Base-by-base conservation (phyloP, 1,140 invertebrate species). In the Mercenaria mercenaria region DNA sequence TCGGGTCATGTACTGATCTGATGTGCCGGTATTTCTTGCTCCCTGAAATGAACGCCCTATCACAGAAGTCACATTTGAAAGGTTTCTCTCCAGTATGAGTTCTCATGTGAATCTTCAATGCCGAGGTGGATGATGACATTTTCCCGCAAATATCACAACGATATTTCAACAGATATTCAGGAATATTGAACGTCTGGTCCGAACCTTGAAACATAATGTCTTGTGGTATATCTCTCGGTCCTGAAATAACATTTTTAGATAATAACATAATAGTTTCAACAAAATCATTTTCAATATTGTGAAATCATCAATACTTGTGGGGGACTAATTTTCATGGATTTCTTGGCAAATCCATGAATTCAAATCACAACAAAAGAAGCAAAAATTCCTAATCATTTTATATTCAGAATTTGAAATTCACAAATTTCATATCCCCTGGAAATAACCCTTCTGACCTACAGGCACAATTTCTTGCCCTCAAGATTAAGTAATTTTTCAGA, bases 81-180 rank as follows among this genome's bases (percentile, higher is more conserved):
- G 69, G 69, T 41, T 39, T 34, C 69, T 74, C 69, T 41, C 69
- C 69, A 20, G 69, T 74, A 74, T 74, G 37, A 39, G 23, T 74
- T 20, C 69, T 39, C 39, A 41, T 41, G 23, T 74, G 69, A 41
- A 74, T 74, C 37, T 41, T 74, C 39, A 74, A 41, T 6, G 69
- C 69, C 0, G 34, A 39, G 6, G 69, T 23, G 11, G 64, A 67
- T 32, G 64, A 67, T 39, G 69, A 74, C 23, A 39, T 39, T 41
- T 74, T 74, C 2, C 69, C 69, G 37, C 69, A 74, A 41, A 74
- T 39, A 32, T 39, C 20, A n/a, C 69, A 74, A 18, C 47, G 50
- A n/a, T 52, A 59, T 34, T 79, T 79, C 29, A 29, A 20, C 3
- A 79, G 29, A 79, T 79, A 26, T 6, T 56, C 32, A 3, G 76